phyloP scores from a whole-genome alignment of 2,888 invertebrate genomes.

The Amitus sp. region DNA sequence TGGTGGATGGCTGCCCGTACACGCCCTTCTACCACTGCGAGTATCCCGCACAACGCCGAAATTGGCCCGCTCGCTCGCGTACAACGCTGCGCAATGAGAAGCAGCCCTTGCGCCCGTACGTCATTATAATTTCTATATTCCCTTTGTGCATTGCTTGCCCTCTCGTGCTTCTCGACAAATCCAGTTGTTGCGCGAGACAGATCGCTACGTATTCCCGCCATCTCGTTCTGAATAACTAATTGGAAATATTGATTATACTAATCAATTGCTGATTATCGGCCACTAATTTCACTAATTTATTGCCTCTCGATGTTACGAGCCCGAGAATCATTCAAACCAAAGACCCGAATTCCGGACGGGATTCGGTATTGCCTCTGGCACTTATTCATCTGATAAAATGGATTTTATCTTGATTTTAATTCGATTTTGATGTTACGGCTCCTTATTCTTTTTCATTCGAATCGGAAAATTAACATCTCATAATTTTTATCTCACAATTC shows the following conservation, averaged over 20 bases:
- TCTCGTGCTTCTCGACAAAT: constrained; percentile 24
- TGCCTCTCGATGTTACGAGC: no score
- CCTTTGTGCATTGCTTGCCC: constrained; percentile 28
- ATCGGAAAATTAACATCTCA: no score
- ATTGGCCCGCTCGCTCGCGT: constrained; percentile 34
- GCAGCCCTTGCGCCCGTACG: constrained; percentile 34
- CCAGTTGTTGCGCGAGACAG: constrained; percentile 32
- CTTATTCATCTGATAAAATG: no score
- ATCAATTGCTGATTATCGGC: constrained; percentile 25
- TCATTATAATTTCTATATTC: constrained; percentile 44
- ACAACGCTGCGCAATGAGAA: constrained; percentile 36
- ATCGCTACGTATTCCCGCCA: constrained; percentile 24
- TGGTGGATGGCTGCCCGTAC: constrained; percentile 33
- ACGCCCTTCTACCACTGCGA: constrained; percentile 34
- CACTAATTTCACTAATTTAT: no score
- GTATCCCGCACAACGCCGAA: constrained; percentile 36
- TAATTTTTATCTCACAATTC: no score
- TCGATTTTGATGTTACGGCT: no score
- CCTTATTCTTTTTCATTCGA: no score
- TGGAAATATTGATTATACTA: constrained; percentile 31
- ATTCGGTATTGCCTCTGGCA: no score
- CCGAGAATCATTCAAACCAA: no score
- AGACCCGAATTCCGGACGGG: no score
- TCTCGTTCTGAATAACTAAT: constrained; percentile 33
- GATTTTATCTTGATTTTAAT: no score